A percentile compares a stretch with the other conserved stretches of the same genome.
Evolutionary conservation across 2,888 invertebrate species (phyloP).

Genomic region (Hedychridium roseum): DNA sequence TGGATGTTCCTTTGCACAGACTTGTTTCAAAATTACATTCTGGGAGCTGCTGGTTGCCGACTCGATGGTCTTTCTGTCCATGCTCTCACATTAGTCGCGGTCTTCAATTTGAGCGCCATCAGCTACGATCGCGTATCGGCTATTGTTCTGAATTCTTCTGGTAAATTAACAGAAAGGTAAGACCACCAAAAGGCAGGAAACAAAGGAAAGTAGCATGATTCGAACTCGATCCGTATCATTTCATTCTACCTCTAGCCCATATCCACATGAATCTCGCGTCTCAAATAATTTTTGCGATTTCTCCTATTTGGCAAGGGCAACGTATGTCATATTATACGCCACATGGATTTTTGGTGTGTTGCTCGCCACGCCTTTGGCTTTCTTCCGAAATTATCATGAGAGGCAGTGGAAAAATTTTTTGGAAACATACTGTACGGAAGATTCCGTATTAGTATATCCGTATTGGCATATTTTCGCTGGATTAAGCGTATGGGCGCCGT

Average conservation of each 20-base stretch:
- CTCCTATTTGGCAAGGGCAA: no score
- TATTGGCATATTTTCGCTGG: conserved; percentile 83
- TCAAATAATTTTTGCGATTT: conserved; percentile 7
- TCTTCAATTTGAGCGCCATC: conserved; percentile 79
- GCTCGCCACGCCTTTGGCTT: conserved; percentile 72
- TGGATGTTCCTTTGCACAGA: conserved; percentile 80
- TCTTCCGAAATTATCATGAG: conserved; percentile 73
- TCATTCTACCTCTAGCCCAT: no score
- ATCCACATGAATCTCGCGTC: not conserved
- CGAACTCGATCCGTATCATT: no score
- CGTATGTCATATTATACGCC: conserved; percentile 71
- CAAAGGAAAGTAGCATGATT: no score
- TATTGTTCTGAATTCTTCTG: conserved; percentile 67
- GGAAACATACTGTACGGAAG: conserved; percentile 81
- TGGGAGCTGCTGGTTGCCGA: conserved; percentile 78
- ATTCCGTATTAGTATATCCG: conserved; percentile 69
- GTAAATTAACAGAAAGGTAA: conserved; percentile 39
- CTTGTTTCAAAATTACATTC: conserved; percentile 80
- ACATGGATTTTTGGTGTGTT: conserved; percentile 75
- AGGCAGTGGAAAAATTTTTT: conserved; percentile 79
- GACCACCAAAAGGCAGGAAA: no score
- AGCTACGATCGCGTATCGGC: conserved; percentile 86
- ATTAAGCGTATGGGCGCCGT: conserved; percentile 80
- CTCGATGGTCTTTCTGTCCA: conserved; percentile 81
- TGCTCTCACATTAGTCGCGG: conserved; percentile 76